These are phyloP conservation scores for Tapera naevia DNA, from an alignment of 2,797 vertebrate species.

Conservation along the genomic window DNA sequence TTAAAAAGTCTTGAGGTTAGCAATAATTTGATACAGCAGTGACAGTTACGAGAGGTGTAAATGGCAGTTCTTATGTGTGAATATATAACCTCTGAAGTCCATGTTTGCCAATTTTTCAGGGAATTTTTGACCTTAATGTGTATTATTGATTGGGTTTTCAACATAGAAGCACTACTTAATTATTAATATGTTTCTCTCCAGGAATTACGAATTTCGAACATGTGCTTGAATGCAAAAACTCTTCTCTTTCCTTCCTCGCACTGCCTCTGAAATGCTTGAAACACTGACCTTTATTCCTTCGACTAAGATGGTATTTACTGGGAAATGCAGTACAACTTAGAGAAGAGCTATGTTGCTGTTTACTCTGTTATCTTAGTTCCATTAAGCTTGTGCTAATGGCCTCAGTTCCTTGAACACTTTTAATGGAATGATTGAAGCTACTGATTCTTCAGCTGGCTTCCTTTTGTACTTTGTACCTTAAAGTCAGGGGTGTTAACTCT, in stretches of 20 bases:
- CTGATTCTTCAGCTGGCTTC: neutral
- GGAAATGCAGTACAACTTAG: neutral
- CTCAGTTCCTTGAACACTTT: neutral
- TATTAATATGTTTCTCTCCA: neutral
- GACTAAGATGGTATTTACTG: neutral
- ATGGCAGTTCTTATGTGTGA: neutral
- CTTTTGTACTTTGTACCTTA: no score
- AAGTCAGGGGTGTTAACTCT: neutral
- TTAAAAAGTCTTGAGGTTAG: neutral
- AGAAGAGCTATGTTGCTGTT: neutral
- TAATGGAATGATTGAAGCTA: neutral
- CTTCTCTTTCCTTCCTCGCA: neutral
- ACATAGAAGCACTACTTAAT: neutral
- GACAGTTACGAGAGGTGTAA: neutral
- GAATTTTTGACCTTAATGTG: neutral
- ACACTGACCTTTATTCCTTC: neutral
- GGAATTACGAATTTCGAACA: neutral
- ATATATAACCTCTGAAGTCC: neutral
- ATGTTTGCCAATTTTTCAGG: neutral
- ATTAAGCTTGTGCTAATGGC: neutral
- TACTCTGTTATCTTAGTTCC: constrained; percentile 5
- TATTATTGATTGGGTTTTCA: neutral
- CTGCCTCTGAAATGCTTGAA: neutral
- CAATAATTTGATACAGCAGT: neutral
- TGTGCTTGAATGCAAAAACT: neutral